phyloP scores from a whole-genome alignment of 2,888 invertebrate genomes.

The Serripes groenlandicus region DNA sequence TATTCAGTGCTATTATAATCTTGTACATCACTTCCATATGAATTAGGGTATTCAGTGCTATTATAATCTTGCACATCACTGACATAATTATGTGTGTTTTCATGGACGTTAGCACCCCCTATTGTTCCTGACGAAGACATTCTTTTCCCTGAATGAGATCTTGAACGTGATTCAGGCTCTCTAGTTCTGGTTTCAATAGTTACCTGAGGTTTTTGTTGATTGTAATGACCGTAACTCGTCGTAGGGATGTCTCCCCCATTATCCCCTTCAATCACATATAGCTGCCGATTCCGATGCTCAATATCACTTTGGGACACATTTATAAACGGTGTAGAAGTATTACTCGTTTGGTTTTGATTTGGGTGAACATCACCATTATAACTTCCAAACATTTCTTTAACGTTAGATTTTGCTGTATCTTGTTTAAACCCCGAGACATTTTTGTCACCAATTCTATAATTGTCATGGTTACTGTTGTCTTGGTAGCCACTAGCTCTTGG shows the following conservation, averaged over 20 bases:
- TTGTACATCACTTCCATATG: background rate
- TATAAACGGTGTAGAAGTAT: slow-evolving; percentile 39
- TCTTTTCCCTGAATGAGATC: slow-evolving; percentile 9
- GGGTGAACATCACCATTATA: background rate
- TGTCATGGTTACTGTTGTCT: background rate
- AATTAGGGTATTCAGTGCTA: background rate
- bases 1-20: background rate
- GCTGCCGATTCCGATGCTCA: slow-evolving; percentile 42
- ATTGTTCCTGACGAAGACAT: slow-evolving; percentile 21
- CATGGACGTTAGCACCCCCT: background rate
- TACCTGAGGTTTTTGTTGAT: background rate
- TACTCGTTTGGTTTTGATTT: slow-evolving; percentile 13
- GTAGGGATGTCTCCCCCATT: slow-evolving; percentile 27
- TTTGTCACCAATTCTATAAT: slow-evolving; percentile 25
- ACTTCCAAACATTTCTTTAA: slow-evolving; percentile 3
- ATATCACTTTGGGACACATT: slow-evolving; percentile 64
- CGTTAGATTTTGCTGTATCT: background rate
- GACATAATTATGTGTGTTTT: background rate
- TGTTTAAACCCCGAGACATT: slow-evolving; percentile 17
- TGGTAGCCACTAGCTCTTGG: background rate
- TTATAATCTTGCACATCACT: background rate
- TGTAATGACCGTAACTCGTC: background rate
- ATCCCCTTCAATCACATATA: slow-evolving; percentile 61
- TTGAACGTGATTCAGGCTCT: slow-evolving; percentile 3
- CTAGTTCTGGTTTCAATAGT: background rate